Conservation (phyloP, 2,797 vertebrate species). For the Gymnothorax reevesii region DNA sequence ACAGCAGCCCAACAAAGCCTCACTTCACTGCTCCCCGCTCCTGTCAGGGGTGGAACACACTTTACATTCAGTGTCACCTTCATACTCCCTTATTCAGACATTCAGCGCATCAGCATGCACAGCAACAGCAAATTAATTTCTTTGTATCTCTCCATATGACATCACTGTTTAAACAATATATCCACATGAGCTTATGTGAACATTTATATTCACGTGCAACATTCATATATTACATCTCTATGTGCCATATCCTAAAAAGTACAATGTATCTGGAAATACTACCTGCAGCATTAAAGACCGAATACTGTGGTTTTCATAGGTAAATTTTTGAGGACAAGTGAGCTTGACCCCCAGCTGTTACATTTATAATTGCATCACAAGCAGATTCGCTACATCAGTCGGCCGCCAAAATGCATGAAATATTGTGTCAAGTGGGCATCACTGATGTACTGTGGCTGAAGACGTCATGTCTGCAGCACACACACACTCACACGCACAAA, state of each 20-base stretch:
- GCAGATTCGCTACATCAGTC: background rate
- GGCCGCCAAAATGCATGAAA: background rate
- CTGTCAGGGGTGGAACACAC: background rate
- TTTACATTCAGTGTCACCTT: conserved; percentile 4
- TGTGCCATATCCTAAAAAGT: conserved; percentile 12
- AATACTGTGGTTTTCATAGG: conserved; percentile 3
- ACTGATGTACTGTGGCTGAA: conserved; percentile 4
- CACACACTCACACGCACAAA: conserved; percentile 35
- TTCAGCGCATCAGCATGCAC: background rate
- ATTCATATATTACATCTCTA: conserved; percentile 13
- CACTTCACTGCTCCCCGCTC: background rate
- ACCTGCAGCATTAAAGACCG: background rate
- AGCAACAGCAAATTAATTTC: background rate
- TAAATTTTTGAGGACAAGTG: background rate
- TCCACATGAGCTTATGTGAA: conserved; percentile 1
- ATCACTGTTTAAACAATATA: background rate
- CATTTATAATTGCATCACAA: background rate
- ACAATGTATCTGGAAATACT: conserved; percentile 11
- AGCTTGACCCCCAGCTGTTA: background rate
- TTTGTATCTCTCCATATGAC: background rate
- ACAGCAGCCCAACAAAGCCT: background rate
- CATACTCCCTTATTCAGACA: background rate
- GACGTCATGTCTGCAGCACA: conserved; percentile 35
- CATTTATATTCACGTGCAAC: conserved; percentile 9
- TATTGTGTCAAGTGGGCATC: background rate